Evolutionary conservation across 2,113 vertebrate genomes (phyloP).

Genomic region (Grammomys surdaster): DNA sequence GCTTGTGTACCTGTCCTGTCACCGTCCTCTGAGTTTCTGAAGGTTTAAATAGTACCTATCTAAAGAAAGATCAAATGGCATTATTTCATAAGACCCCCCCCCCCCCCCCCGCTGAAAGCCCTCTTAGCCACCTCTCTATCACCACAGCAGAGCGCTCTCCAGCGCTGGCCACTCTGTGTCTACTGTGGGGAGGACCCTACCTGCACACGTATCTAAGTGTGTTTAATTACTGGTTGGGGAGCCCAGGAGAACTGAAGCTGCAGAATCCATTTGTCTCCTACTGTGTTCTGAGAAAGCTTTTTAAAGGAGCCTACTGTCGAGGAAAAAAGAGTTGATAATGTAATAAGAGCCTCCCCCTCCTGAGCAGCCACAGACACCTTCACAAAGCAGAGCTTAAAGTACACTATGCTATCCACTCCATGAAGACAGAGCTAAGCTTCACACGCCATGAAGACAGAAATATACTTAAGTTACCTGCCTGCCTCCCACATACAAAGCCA

Average conservation of each 20-base stretch:
- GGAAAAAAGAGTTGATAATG: not conserved
- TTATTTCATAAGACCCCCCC: not conserved
- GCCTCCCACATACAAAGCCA: not conserved
- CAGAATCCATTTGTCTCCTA: constrained; percentile 18
- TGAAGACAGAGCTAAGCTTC: too few species aligned
- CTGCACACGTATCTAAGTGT: not conserved
- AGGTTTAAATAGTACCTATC: not conserved
- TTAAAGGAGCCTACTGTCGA: not conserved
- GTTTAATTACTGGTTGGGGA: not conserved
- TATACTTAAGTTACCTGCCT: not conserved
- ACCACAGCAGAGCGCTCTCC: not conserved
- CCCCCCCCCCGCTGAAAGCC: not conserved
- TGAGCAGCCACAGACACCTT: not conserved
- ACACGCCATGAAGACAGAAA: not conserved
- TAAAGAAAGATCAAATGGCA: not conserved
- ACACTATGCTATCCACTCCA: not conserved
- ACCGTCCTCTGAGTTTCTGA: not conserved
- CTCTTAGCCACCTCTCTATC: not conserved
- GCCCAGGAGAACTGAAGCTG: not conserved
- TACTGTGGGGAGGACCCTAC: not conserved
- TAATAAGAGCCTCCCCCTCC: not conserved
- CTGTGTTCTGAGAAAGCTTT: constrained; percentile 32
- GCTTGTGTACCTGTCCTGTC: not conserved
- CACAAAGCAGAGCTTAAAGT: not conserved
- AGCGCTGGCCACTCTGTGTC: not conserved